Percentiles rank a stretch among this genome's conserved stretches.
Evolutionary conservation across 2,797 vertebrate genomes (phyloP).

Genomic region (Morus bassanus): DNA sequence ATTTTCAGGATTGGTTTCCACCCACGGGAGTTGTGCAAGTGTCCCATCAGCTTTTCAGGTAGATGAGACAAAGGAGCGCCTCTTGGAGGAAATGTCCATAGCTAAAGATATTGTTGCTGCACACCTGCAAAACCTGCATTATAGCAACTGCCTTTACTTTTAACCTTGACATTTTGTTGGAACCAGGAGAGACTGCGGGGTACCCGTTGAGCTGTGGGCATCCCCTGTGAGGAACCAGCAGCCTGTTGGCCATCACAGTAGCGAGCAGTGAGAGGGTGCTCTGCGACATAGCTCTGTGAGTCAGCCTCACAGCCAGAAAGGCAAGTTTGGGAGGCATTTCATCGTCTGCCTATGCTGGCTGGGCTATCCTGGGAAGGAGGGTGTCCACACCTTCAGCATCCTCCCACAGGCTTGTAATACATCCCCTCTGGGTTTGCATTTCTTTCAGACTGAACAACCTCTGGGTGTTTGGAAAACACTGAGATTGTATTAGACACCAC

Average conservation of each 20-base stretch:
- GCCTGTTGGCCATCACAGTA: neutral
- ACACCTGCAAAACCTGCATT: neutral
- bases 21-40: neutral
- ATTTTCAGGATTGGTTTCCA: neutral
- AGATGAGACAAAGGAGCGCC: neutral
- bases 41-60: neutral
- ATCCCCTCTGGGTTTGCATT: neutral
- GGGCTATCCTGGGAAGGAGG: neutral
- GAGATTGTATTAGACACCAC: neutral
- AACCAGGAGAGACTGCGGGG: neutral
- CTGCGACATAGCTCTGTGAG: neutral
- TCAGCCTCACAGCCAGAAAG: neutral
- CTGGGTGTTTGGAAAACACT: neutral
- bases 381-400: neutral
- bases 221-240: fast-evolving
- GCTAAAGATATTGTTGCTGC: neutral
- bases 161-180: neutral
- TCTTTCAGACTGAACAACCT: neutral
- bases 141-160: neutral
- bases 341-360: fast-evolving
- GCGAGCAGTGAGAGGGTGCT: fast-evolving
- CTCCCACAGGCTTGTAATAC: neutral
- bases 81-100: neutral
- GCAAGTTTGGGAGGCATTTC: neutral
- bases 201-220: fast-evolving